phyloP scores from a whole-genome alignment of 1,140 invertebrate species.

The Papilio helenus region DNA sequence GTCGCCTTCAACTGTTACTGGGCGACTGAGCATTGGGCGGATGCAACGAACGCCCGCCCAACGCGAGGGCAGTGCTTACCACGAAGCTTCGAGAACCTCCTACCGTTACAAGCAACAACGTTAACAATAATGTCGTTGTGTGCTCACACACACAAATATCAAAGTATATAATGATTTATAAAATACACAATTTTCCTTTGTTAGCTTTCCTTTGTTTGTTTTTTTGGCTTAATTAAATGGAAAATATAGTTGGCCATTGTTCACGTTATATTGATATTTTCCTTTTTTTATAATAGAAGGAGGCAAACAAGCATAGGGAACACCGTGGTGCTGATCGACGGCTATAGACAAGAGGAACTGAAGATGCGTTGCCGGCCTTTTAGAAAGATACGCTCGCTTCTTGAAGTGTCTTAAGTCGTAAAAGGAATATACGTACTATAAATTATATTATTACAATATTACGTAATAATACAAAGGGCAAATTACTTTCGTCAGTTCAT shows the following conservation, averaged over 20 bases:
- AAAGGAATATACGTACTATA: too few species aligned
- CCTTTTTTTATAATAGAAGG: too few species aligned
- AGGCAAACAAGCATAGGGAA: too few species aligned
- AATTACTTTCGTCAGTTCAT: too few species aligned
- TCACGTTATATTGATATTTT: too few species aligned
- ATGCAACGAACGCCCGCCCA: slow-evolving; percentile 21
- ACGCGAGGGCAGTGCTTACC: neutral
- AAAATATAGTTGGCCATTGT: neutral
- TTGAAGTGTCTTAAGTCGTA: too few species aligned
- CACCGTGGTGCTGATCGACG: too few species aligned
- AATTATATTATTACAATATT: too few species aligned
- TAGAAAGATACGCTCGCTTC: too few species aligned
- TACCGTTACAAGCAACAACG: slow-evolving; percentile 1
- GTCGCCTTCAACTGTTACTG: neutral
- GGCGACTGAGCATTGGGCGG: slow-evolving; percentile 12
- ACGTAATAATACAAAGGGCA: too few species aligned
- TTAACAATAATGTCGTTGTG: neutral
- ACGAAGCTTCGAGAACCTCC: neutral
- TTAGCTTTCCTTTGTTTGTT: neutral
- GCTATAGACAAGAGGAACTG: too few species aligned
- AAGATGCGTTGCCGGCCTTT: too few species aligned
- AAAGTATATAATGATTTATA: slow-evolving; percentile 4
- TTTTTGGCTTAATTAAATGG: neutral
- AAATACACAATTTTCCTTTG: slow-evolving; percentile 1
- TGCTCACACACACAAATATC: neutral